Conservation (phyloP, 1,140 invertebrate species). For the Argopecten irradians region DNA sequence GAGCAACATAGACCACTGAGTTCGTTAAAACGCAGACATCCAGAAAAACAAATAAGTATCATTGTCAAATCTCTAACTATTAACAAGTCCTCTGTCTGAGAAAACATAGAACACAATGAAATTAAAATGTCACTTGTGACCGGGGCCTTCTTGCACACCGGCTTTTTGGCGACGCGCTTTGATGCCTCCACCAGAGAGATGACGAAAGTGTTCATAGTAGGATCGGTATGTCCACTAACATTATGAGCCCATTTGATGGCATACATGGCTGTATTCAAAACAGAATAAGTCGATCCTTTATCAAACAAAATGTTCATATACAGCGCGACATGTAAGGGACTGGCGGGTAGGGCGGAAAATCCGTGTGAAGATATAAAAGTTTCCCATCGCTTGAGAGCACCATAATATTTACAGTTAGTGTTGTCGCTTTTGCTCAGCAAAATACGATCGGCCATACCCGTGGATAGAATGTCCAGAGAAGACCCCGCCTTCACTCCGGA, state of each 20-base stretch:
- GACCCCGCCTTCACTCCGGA: background rate
- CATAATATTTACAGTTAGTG: background rate
- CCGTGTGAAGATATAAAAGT: conserved; percentile 24
- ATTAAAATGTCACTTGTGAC: too few relatives aligned
- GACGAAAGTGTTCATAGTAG: too few relatives aligned
- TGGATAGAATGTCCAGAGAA: background rate
- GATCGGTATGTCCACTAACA: too few relatives aligned
- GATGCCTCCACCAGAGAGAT: too few relatives aligned
- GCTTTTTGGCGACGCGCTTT: too few relatives aligned
- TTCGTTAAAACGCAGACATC: conserved; percentile 25
- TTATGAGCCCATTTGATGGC: conserved; percentile 29
- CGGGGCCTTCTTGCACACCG: too few relatives aligned
- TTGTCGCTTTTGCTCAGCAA: background rate
- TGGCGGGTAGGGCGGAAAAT: conserved; percentile 3
- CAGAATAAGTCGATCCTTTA: background rate
- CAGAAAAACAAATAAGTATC: conserved; percentile 24
- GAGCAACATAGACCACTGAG: background rate
- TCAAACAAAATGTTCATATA: conserved; percentile 26
- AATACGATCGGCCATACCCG: background rate
- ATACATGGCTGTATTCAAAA: background rate
- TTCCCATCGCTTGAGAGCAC: background rate
- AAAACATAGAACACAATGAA: too few relatives aligned
- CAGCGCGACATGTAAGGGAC: conserved; percentile 10
- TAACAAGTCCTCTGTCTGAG: too few relatives aligned
- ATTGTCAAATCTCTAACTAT: conserved; percentile 31